Base-by-base conservation (phyloP, 2,113 vertebrate species). In the Chaenogobius annularis region DNA sequence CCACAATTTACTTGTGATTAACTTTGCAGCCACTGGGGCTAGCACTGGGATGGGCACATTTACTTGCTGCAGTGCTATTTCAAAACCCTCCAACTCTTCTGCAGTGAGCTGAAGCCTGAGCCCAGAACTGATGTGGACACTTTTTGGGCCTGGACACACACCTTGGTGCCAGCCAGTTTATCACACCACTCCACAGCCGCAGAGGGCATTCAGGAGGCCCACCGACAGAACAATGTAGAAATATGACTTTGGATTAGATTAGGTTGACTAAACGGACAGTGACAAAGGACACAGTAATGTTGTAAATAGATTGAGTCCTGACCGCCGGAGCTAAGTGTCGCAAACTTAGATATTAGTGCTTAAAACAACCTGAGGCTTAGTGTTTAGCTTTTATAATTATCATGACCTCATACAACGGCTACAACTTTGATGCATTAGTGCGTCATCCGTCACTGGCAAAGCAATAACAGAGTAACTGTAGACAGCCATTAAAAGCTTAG, bases 21-120 rank as follows among this genome's bases (percentile, higher is more conserved):
- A n/a, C 7, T 19, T 52, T 52, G 17, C 50, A n/a, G 17, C 50
- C 50, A 73, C 72, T 66, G 70, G 69, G 31, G 13, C 64, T 40
- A 31, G 17, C 26, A 75, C 70, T 85, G 79, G 80, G 77, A 83
- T 83, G 78, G 78, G 78, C 74, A 66, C 2, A n/a, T 82, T 75
- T 66, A 66, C 70, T 71, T 77, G 55, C 80, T 91, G 90, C 90
- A 92, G 81, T 88, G 85, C 79, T 74, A 81, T 82, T 90, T 91
- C 80, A 91, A 87, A 87, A 70, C 73, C 61, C 76, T 90, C 81
- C 89, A 91, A 79, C 73, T 55, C 50, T 87, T 88, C 90, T 92
- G 92, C 92, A 89, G 84, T 86, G 87, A 73, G 82, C 81, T 74
- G 78, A 63, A 80, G 82, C 78, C 71, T 80, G 67, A 80, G 81